Conservation (phyloP, 30 jellyfish, hydroid and myxozoan species). For the Aurelia aurita complex sp. Pacific region DNA sequence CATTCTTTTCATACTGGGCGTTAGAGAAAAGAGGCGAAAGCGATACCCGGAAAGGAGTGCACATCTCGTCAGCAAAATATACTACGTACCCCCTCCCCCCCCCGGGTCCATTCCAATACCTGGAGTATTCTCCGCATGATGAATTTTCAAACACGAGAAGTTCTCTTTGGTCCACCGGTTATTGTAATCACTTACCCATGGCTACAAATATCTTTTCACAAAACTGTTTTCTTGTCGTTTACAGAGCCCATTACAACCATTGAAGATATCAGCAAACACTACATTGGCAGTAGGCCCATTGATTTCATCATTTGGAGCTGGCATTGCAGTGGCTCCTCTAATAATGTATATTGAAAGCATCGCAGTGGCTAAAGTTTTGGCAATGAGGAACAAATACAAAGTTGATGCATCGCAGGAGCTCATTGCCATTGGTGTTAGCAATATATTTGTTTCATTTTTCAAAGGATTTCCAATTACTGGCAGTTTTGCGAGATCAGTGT, state of each 20-base stretch:
- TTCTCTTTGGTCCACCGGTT: too few relatives aligned
- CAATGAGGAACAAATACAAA: constrained; percentile 30
- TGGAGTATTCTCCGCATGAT: too few relatives aligned
- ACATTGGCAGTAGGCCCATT: constrained; percentile 37
- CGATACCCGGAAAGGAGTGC: too few relatives aligned
- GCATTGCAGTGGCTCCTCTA: constrained; percentile 69
- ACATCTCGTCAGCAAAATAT: too few relatives aligned
- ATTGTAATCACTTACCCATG: too few relatives aligned
- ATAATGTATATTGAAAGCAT: constrained; percentile 59
- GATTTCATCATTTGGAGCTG: constrained; percentile 71
- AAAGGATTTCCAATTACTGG: constrained; percentile 84
- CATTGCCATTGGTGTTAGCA: constrained; percentile 77
- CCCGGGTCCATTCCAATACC: too few relatives aligned
- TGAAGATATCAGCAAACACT: constrained; percentile 15
- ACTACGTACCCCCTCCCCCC: too few relatives aligned
- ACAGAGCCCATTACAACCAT: constrained; percentile 65
- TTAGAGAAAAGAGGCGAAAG: too few relatives aligned
- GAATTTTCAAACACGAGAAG: too few relatives aligned
- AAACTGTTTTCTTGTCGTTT: background rate
- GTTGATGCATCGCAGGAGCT: constrained; percentile 82
- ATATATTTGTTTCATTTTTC: constrained; percentile 69
- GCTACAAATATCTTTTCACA: too few relatives aligned
- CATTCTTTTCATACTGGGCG: too few relatives aligned
- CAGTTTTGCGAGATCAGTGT: constrained; percentile 84
- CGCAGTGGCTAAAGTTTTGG: constrained; percentile 84